Evolutionary conservation across 1,140 invertebrate species (phyloP).

Genomic region (Spodoptera litura): DNA sequence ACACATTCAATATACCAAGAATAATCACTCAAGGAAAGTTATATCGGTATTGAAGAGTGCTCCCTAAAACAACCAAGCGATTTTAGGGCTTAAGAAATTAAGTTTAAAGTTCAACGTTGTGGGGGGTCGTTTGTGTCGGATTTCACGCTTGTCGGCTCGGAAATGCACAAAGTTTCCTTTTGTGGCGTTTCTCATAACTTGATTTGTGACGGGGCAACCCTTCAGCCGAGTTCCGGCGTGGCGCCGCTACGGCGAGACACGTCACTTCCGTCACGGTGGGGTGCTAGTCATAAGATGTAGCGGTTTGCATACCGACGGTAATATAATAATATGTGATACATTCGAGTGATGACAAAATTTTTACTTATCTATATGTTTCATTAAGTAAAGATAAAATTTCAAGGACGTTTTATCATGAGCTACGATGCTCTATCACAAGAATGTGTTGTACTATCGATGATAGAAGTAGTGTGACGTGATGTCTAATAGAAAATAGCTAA

Average conservation of each 20-base stretch:
- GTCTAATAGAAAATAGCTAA: too few relatives aligned
- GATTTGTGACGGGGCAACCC: slow-evolving; percentile 84
- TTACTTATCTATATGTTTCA: too few relatives aligned
- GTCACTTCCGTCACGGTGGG: slow-evolving; percentile 68
- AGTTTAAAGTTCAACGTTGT: slow-evolving; percentile 67
- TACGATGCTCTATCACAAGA: too few relatives aligned
- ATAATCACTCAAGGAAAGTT: slow-evolving; percentile 58
- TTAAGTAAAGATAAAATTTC: too few relatives aligned
- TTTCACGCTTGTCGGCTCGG: slow-evolving; percentile 80
- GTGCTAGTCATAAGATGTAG: slow-evolving; percentile 29
- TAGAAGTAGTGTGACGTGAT: too few relatives aligned
- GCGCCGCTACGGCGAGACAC: slow-evolving; percentile 80
- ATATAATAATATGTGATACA: too few relatives aligned
- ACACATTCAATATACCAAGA: slow-evolving; percentile 59
- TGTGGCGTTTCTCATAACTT: slow-evolving; percentile 84
- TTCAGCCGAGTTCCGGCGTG: slow-evolving; percentile 77
- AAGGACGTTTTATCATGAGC: too few relatives aligned
- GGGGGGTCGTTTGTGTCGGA: slow-evolving; percentile 60
- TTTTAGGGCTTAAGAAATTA: slow-evolving; percentile 38
- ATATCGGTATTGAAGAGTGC: slow-evolving; percentile 48
- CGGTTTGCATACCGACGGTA: background rate
- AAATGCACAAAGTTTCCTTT: slow-evolving; percentile 86
- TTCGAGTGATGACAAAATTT: too few relatives aligned
- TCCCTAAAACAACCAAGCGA: slow-evolving; percentile 5
- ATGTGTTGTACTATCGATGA: too few relatives aligned